A percentile compares a stretch with the other conserved stretches of the same genome.
These are phyloP conservation scores for Aporophyla lueneburgensis DNA, from an alignment of 2,888 invertebrate species.

Conservation along the genomic window DNA sequence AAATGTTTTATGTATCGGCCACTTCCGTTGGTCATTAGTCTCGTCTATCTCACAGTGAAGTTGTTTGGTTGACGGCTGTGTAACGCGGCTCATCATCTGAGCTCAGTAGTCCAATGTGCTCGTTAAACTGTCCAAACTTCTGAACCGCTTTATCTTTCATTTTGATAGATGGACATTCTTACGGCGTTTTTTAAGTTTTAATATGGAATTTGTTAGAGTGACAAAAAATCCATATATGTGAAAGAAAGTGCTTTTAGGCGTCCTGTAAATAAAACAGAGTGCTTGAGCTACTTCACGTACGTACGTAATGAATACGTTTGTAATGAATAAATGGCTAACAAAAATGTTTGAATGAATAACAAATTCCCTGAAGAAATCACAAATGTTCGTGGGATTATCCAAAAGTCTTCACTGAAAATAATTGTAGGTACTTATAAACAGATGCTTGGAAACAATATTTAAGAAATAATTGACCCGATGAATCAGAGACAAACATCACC, in stretches of 20 bases:
- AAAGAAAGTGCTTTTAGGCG: background rate
- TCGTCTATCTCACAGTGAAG: constrained; percentile 24
- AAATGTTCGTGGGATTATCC: background rate
- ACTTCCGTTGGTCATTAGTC: background rate
- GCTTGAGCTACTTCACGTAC: no score
- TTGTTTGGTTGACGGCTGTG: constrained; percentile 28
- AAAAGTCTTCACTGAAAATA: background rate
- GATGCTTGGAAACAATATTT: background rate
- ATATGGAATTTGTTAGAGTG: background rate
- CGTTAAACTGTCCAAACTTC: constrained; percentile 63
- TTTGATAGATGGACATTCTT: constrained; percentile 47
- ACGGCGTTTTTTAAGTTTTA: constrained; percentile 28
- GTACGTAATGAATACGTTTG: no score
- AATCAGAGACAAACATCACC: background rate
- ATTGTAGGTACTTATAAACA: background rate
- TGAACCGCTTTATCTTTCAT: constrained; percentile 53
- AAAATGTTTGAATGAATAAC: background rate
- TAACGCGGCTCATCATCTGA: constrained; percentile 46
- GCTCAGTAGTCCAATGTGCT: constrained; percentile 39
- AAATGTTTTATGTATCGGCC: no score
- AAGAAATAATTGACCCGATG: background rate
- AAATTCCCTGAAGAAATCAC: background rate
- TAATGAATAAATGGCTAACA: background rate
- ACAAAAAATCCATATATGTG: background rate
- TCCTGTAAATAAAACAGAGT: background rate